Evolutionary conservation across 2,888 invertebrate species (phyloP), one percentile per base, ranked within the genome.

Genomic region (Phorcus lineatus): DNA sequence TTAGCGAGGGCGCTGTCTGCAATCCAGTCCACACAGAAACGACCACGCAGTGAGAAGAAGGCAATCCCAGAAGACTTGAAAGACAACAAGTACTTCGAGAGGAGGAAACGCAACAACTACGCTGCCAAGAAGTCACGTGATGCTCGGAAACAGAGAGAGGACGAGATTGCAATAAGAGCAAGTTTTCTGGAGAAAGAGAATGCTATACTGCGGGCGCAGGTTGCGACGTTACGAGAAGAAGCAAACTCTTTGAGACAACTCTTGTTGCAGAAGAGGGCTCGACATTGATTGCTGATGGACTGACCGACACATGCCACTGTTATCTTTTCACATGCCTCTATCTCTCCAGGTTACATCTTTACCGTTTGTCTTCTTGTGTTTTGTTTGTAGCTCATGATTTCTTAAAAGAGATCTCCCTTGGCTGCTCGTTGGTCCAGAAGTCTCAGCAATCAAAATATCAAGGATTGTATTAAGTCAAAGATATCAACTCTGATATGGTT

Each of bases 101-200:
- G 97, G 67, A 94, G 98, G 81, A 95, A 96, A 90, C 94, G 97
- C 11, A 98, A 98, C 93, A 98, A 98, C 92, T 95, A 96, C 91
- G 98, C 98, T 0, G 98, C 97, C 0, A 98, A 98, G 93, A 98
- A 97, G 92, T 97, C 97, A 0, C 93, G 98, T 40, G 98, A 98
- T 92, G 97, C 97, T 0, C 94, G 98, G 31, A 96, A 97, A 92
- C 95, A 96, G 75, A 94, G 97, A 40, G 97, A 98, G 92, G 97
- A 98, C 93, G 96, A 97, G 93, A 96, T 97, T 87, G 97, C 97
- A 0, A 95, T 97, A 90, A 95, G 96, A 77, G 97, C 97, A 0
- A 96, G 96, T 40, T 95, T 96, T 80, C 93, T 97, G 31, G 97
- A 97, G 90, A 97, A 97, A 91, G 97, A 97, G 93, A 97, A 97